Evolutionary conservation across 2,113 vertebrate species (phyloP).

Genomic region (Elephas maximus): DNA sequence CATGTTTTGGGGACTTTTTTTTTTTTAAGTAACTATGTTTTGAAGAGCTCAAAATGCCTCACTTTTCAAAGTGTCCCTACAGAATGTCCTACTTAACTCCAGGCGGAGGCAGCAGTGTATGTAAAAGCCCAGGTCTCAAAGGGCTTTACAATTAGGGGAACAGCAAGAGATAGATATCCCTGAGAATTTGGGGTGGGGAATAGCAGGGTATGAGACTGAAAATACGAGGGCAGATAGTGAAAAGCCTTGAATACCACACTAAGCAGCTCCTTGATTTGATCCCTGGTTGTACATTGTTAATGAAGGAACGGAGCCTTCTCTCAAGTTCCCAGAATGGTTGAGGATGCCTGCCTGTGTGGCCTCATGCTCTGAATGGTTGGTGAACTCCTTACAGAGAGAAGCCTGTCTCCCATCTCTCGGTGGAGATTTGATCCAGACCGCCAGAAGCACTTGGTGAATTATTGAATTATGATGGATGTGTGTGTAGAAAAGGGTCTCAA

Average conservation of each 20-base stretch:
- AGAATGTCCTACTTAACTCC: not conserved
- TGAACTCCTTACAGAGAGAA: not conserved
- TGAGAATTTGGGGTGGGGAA: not conserved
- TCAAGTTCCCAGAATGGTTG: rapidly evolving
- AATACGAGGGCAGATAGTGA: not conserved
- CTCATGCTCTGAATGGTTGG: not conserved
- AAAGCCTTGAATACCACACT: no score
- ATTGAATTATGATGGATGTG: not conserved
- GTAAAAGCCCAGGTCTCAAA: not conserved
- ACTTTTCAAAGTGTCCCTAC: not conserved
- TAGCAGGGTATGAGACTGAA: not conserved
- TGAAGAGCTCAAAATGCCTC: not conserved
- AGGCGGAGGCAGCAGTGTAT: not conserved
- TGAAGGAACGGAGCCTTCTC: not conserved
- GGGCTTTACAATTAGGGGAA: not conserved
- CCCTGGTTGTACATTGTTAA: no score
- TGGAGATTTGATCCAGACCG: not conserved
- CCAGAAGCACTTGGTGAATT: not conserved
- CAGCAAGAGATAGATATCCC: not conserved
- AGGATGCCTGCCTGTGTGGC: not conserved
- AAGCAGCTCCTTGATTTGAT: not conserved
- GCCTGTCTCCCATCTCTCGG: not conserved
- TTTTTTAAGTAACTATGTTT: not conserved
- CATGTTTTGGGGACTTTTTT: not conserved
- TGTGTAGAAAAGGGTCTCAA: not conserved